Conservation (phyloP, 2,797 vertebrate species). For the Acanthornis magna region DNA sequence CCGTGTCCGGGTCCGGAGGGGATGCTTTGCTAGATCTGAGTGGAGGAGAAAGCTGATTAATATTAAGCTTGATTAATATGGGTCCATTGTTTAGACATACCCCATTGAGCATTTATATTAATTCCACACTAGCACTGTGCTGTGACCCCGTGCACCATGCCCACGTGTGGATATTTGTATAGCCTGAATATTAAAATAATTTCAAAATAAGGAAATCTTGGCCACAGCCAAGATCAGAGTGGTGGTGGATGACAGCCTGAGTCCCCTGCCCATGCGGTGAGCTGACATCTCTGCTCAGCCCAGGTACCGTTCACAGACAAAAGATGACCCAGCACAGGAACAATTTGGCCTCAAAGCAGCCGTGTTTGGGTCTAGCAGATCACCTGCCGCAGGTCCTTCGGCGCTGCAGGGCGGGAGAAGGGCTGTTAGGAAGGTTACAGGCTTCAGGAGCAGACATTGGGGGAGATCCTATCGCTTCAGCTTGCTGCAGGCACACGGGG, state of each 20-base stretch:
- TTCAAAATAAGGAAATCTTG: neutral
- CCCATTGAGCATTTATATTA: neutral
- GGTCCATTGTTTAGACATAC: slow-evolving; percentile 11
- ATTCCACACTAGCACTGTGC: neutral
- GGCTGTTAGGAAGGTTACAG: neutral
- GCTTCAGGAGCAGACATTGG: neutral
- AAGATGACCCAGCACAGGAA: neutral
- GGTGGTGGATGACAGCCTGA: fast-evolving
- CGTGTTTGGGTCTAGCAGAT: neutral
- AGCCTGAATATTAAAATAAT: neutral
- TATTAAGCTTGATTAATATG: slow-evolving; percentile 48
- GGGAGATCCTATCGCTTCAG: neutral
- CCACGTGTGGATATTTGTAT: neutral
- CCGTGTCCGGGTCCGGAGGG: fast-evolving
- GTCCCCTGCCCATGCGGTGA: neutral
- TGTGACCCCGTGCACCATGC: neutral
- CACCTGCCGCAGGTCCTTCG: neutral
- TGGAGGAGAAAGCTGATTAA: slow-evolving; percentile 35
- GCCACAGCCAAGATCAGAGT: neutral
- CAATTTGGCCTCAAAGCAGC: neutral
- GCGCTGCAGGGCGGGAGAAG: neutral
- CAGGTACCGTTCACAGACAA: neutral
- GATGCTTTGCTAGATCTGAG: neutral
- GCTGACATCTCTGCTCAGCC: neutral
- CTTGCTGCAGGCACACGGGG: neutral